Evolutionary conservation across 2,888 invertebrate genomes (phyloP).

Genomic region (Balanococcus diminutus): DNA sequence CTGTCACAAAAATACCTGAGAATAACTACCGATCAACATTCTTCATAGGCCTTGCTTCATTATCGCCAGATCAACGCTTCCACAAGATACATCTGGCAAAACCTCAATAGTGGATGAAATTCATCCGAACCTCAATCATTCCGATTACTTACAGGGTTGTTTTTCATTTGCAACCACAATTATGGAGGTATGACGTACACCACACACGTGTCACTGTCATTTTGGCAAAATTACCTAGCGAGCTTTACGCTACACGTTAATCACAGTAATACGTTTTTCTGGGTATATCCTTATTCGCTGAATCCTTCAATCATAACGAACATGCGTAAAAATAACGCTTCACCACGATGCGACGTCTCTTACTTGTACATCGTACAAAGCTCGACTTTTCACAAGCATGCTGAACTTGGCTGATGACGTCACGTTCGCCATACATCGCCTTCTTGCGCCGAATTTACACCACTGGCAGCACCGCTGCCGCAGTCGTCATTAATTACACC

Average conservation of each 20-base stretch:
- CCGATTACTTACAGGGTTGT: too few species aligned
- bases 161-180: too few species aligned
- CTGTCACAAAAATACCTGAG: too few species aligned
- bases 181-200: background rate
- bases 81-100: too few species aligned
- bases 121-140: too few species aligned
- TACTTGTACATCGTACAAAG: background rate
- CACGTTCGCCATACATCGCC: background rate
- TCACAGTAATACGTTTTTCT: background rate
- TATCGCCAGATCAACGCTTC: too few species aligned
- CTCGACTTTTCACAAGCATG: background rate
- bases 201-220: background rate
- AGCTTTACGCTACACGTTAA: constrained; percentile 1
- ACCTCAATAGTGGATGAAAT: too few species aligned
- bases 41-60: too few species aligned
- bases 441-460: background rate
- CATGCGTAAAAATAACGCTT: background rate
- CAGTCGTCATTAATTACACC: background rate
- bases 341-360: background rate
- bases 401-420: background rate
- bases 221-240: background rate
- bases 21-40: too few species aligned
- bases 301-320: background rate
- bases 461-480: background rate
- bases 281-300: too few species aligned